Evolutionary conservation across 2,113 vertebrate species (phyloP).

Genomic region (Calidris pugnax): DNA sequence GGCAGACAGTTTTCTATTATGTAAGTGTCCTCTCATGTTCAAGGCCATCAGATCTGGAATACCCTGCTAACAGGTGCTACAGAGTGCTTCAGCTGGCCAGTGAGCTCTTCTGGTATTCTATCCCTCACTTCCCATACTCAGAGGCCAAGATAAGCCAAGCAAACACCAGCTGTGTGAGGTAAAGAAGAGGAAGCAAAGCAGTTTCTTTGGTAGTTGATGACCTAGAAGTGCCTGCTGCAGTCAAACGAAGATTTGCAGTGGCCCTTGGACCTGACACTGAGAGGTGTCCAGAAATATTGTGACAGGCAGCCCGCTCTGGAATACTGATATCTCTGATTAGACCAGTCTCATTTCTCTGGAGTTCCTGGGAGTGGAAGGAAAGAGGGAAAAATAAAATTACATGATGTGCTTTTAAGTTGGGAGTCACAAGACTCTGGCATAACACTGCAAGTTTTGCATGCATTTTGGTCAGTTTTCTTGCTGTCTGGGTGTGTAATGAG

Average conservation of each 20-base stretch:
- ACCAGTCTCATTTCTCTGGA: slow-evolving; percentile 53
- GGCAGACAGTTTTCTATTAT: background rate
- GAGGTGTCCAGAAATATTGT: background rate
- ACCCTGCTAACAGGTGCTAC: background rate
- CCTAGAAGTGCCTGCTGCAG: background rate
- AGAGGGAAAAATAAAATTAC: background rate
- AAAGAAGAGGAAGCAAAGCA: background rate
- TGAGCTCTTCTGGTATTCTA: background rate
- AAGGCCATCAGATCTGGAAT: background rate
- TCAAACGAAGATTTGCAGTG: background rate
- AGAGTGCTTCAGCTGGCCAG: background rate
- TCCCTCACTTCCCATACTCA: background rate
- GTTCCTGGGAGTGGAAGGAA: slow-evolving; percentile 32
- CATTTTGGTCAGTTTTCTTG: background rate
- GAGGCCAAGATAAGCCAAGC: background rate
- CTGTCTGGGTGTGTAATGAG: background rate
- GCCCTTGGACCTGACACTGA: background rate
- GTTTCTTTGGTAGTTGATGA: background rate
- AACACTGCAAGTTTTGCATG: background rate
- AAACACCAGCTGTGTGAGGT: background rate
- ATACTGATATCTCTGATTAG: slow-evolving; percentile 52
- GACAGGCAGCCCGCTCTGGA: background rate
- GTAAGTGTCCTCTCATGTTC: background rate
- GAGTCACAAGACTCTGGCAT: background rate
- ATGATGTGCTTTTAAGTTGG: background rate